Base-by-base conservation (phyloP, 2,888 invertebrate species). In the Anagyrus pseudococci region DNA sequence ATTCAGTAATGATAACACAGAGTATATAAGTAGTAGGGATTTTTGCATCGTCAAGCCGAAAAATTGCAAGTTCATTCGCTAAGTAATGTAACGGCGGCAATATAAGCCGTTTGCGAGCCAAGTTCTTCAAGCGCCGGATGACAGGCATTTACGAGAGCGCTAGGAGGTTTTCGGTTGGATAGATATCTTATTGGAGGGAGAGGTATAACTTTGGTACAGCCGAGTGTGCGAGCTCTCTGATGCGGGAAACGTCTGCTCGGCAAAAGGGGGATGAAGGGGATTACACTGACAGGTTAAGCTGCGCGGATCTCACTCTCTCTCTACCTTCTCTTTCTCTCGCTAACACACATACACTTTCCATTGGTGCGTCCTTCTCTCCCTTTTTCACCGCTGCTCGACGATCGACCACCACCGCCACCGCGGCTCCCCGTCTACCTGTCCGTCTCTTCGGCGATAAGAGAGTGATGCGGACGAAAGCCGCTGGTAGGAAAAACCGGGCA, bases 181-280 rank as follows among this genome's bases (percentile, higher is more conserved):
- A 50, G 58, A 61, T 61, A 55, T 61, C 65, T 61, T 65, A 65
- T 65, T 65, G 61, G 49, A 26, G 40, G 40, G 22, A 43, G 29
- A 20, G 26, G 22, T 29, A 2, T 7, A 15, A 0, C 1, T 37
- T 15, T 23, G 20, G 15, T 15, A 22, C 44, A n/a, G 13, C 29
- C 22, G 50, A 37, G 63, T 64, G 56, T 43, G 55, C 50, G 59
- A 65, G 64, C 52, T 10, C 4, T 4, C 3, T 58, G 68, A 58
- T 67, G 70, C 65, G 58, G 68, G 69, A 70, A 67, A 73, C 66
- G 73, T 73, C 72, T 70, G 69, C 60, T 62, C 54, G 68, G 75
- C 74, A 71, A 73, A 69, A 72, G 72, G 72, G 74, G 76, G 77
- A 75, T 75, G 72, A 77, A 76, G 73, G 76, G 77, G 77, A 77